Evolutionary conservation across 1,140 invertebrate genomes (phyloP), one percentile per base, ranked within the genome.

Genomic region (Euschistus heros): DNA sequence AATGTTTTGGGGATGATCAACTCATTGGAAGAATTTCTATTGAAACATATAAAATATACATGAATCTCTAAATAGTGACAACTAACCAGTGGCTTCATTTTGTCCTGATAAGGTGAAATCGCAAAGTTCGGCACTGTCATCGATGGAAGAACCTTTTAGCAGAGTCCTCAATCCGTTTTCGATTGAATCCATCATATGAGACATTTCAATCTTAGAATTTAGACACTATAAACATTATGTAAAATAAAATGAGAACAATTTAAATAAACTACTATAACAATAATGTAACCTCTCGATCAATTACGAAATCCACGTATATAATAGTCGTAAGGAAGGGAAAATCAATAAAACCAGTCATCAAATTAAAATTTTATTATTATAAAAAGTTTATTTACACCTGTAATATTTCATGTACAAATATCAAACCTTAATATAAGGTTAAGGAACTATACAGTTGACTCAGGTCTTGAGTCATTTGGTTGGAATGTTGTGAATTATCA

Each of bases 51-150:
- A n/a, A n/a, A n/a, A n/a, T n/a, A n/a, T n/a, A n/a, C n/a, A n/a
- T n/a, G n/a, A n/a, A n/a, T n/a, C n/a, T n/a, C 33, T 37, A 37
- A 10, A 1, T 1, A 6, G 5, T 37, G 33, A 37, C 33, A 37
- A 61, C 72, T 73, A 72, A 81, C 81, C 80, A 66, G 85, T 80
- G 42, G 84, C 86, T 72, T 86, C 84, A 77, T 89, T 90, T 74
- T 88, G 86, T 72, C 84, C 81, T 26, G 83, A 82, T 22, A 92
- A 78, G 10, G 86, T 84, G 74, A 89, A 92, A 75, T 92, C 89
- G 74, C 88, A 91, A 67, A 88, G 81, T 63, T 82, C 79, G 46
- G 80, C 74, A 42, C 78, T 71, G 73, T 80, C 74, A 42, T 69
- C 65, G 22, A 71, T 44, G 26, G 68, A 61, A 22, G 61, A 52